These are phyloP conservation scores for Otolemur garnettii DNA, from an alignment of 2,113 vertebrate species.

Conservation along the genomic window DNA sequence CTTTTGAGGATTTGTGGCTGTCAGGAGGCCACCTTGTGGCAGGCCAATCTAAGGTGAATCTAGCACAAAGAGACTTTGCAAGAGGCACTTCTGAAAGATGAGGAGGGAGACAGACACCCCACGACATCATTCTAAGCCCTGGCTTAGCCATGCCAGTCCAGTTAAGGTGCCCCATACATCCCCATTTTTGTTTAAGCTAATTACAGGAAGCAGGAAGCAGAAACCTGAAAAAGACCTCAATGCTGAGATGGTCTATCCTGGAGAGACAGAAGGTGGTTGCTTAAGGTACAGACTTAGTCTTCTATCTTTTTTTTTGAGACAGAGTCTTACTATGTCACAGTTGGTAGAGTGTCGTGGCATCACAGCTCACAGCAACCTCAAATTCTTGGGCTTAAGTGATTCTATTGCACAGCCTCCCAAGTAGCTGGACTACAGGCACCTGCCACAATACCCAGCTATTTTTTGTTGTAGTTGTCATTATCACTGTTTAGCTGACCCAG, in stretches of 20 bases:
- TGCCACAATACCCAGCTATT: no score
- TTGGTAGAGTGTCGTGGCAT: no score
- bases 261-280: not conserved
- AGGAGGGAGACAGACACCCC: not conserved
- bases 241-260: not conserved
- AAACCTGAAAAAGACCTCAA: not conserved
- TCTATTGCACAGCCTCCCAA: no score
- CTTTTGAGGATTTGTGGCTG: not conserved
- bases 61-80: not conserved
- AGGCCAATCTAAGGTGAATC: not conserved
- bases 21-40: not conserved
- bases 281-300: not conserved
- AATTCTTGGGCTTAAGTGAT: no score
- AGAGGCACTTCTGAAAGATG: not conserved
- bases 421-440: no score
- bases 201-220: not conserved
- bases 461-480: no score
- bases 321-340: no score
- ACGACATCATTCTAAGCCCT: not conserved
- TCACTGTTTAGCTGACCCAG: no score
- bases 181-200: not conserved
- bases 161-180: not conserved
- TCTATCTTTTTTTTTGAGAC: not conserved
- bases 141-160: not conserved
- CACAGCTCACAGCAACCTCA: no score